Evolutionary conservation across 2,888 invertebrate genomes (phyloP).

Genomic region (Ormia ochracea): DNA sequence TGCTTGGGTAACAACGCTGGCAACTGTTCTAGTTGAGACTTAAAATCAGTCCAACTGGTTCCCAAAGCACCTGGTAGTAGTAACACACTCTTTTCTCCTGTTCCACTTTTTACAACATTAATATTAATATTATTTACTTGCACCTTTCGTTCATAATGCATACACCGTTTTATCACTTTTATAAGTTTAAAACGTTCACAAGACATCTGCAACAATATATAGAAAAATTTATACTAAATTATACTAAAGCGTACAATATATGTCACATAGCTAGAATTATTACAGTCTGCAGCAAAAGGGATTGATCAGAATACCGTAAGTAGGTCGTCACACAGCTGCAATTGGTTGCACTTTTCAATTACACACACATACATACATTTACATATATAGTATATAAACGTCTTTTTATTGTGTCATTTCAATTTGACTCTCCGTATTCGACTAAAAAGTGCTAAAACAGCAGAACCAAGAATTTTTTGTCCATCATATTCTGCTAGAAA

Average conservation of each 20-base stretch:
- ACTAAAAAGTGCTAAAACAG: too few relatives aligned
- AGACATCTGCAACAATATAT: conserved; percentile 59
- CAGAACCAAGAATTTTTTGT: too few relatives aligned
- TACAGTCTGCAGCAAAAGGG: too few relatives aligned
- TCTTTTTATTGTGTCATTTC: too few relatives aligned
- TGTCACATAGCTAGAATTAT: too few relatives aligned
- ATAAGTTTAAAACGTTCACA: not conserved
- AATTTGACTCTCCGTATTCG: too few relatives aligned
- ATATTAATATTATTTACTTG: conserved; percentile 80
- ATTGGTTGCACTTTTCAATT: too few relatives aligned
- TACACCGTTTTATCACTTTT: conserved; percentile 24
- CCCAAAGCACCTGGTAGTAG: conserved; percentile 90
- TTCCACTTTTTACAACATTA: conserved; percentile 81
- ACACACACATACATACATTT: too few relatives aligned
- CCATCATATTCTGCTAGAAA: too few relatives aligned
- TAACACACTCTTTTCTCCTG: conserved; percentile 78
- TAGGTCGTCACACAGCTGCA: too few relatives aligned
- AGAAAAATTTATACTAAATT: not conserved
- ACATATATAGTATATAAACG: too few relatives aligned
- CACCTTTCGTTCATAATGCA: conserved; percentile 79
- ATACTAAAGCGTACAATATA: not conserved
- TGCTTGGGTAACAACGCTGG: conserved; percentile 75
- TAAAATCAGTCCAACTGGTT: conserved; percentile 89
- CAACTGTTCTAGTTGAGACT: conserved; percentile 83
- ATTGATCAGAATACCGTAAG: too few relatives aligned